A percentile compares a stretch with the other conserved stretches of the same genome.
Evolutionary conservation across 2,888 invertebrate genomes (phyloP).

Genomic region (Temnothorax unifasciatus): DNA sequence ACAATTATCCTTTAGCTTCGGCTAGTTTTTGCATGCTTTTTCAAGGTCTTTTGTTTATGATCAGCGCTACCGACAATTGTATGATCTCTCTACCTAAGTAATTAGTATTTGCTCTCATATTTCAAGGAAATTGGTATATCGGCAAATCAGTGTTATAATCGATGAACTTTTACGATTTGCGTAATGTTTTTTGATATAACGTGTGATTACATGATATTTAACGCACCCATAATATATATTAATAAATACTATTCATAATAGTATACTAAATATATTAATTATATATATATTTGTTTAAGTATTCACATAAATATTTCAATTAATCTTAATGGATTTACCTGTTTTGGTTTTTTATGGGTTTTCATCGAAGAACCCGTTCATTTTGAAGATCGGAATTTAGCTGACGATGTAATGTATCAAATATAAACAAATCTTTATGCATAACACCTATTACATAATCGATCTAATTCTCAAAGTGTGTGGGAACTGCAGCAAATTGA

Average conservation of each 20-base stretch:
- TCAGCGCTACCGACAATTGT: neutral
- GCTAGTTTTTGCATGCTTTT: neutral
- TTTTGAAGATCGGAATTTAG: neutral
- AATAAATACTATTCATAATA: neutral
- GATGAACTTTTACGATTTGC: neutral
- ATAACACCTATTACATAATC: neutral
- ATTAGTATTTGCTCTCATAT: neutral
- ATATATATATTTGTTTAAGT: neutral
- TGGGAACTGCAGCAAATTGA: neutral
- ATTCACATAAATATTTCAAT: neutral
- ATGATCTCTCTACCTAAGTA: neutral
- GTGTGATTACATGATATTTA: neutral
- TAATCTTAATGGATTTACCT: neutral
- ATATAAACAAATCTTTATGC: neutral
- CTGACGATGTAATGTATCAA: neutral
- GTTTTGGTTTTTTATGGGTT: neutral
- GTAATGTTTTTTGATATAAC: neutral
- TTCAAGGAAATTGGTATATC: neutral
- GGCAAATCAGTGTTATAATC: neutral
- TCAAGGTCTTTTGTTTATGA: neutral
- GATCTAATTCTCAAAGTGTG: neutral
- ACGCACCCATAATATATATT: neutral
- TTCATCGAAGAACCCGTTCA: neutral
- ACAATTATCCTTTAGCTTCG: neutral
- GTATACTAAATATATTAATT: neutral